phyloP scores from a whole-genome alignment of 2,888 invertebrate genomes.

The Drosophila antonietae region DNA sequence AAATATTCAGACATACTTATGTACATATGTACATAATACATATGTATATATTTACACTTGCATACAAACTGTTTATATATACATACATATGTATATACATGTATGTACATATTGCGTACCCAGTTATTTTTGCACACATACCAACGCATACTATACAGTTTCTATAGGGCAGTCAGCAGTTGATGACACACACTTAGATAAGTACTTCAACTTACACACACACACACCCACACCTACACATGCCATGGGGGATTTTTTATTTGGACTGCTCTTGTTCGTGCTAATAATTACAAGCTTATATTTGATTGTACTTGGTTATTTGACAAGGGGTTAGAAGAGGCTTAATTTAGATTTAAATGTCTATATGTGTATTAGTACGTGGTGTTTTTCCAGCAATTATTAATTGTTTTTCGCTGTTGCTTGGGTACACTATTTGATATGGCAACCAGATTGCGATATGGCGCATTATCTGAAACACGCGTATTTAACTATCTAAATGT shows the following conservation, averaged over 20 bases:
- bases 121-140: background rate
- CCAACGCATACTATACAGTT: background rate
- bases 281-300: conserved; percentile 18
- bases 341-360: conserved; percentile 11
- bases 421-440: conserved; percentile 52
- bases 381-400: conserved; percentile 62
- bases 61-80: background rate
- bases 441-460: conserved; percentile 49
- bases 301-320: conserved; percentile 18
- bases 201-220: background rate
- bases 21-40: background rate
- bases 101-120: background rate
- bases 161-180: conserved; percentile 25
- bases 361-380: conserved; percentile 5
- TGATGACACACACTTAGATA: conserved; percentile 8
- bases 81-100: background rate
- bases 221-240: background rate
- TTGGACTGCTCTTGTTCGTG: conserved; percentile 17
- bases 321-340: background rate
- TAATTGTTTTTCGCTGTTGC: conserved; percentile 62
- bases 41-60: no score
- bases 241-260: conserved; percentile 8
- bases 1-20: background rate
- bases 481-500: conserved; percentile 58
- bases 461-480: conserved; percentile 30